Conservation (phyloP, 30 jellyfish, hydroid and myxozoan species). For the Euphysa ruthae region DNA sequence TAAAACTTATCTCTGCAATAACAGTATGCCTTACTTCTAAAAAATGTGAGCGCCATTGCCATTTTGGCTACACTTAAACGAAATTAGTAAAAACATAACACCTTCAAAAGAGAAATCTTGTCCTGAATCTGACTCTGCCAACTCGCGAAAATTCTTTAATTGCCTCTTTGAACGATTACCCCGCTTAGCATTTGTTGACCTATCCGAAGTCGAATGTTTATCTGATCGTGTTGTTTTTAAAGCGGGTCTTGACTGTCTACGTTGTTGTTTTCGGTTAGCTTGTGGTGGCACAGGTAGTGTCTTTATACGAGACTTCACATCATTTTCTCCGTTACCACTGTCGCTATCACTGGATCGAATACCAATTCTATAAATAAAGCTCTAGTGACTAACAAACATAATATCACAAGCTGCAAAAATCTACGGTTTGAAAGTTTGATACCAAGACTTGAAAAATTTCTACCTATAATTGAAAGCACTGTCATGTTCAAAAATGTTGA, state of each 20-base stretch:
- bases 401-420: no score
- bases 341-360: conserved; percentile 22
- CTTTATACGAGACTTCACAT: neutral
- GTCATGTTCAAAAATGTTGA: no score
- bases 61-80: no score
- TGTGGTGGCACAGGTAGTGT: neutral
- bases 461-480: no score
- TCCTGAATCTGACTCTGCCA: conserved; percentile 38
- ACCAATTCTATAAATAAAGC: neutral
- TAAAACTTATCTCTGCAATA: no score
- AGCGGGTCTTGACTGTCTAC: conserved; percentile 3
- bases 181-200: neutral
- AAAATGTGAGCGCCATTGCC: no score
- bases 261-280: conserved; percentile 14
- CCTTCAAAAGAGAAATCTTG: conserved; percentile 35
- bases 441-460: no score
- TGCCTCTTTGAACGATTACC: neutral
- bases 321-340: conserved; percentile 26
- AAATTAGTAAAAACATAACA: neutral
- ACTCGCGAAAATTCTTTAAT: neutral
- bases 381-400: no score
- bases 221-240: neutral
- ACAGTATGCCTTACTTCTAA: no score
- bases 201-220: neutral
- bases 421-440: no score